These are phyloP conservation scores for Scyliorhinus canicula DNA, from an alignment of 2,797 vertebrate genomes.

Conservation along the genomic window DNA sequence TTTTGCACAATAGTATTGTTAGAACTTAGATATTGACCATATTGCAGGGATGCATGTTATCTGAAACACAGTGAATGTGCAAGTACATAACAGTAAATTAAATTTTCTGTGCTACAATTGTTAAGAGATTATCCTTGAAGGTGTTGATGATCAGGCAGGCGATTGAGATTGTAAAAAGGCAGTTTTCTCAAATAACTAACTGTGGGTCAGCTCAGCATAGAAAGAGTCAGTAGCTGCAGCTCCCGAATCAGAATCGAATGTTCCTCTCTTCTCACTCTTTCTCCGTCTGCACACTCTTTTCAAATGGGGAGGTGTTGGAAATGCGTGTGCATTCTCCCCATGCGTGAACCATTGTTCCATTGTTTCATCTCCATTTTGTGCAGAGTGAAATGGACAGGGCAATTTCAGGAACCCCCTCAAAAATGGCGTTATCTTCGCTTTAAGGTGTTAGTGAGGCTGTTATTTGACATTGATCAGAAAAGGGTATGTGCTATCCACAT, in stretches of 20 bases:
- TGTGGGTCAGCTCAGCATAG: not conserved
- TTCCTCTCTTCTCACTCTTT: not conserved
- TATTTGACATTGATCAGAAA: not conserved
- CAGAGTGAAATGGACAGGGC: not conserved
- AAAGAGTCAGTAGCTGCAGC: not conserved
- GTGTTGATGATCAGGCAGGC: not conserved
- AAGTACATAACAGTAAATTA: not conserved
- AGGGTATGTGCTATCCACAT: not conserved
- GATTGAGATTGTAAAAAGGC: constrained; percentile 1
- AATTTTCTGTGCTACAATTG: not conserved
- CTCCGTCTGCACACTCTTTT: not conserved
- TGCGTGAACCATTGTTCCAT: not conserved
- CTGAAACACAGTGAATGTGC: not conserved
- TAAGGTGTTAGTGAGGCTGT: not conserved
- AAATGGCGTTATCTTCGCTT: not conserved
- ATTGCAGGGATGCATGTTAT: not conserved
- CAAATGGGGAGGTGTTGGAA: not conserved
- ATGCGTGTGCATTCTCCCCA: not conserved
- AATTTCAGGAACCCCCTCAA: not conserved
- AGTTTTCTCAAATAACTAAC: not conserved
- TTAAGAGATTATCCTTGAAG: not conserved
- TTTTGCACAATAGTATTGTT: not conserved
- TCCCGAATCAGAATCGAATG: not conserved
- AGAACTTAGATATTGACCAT: not conserved
- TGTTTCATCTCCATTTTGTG: not conserved